These are phyloP conservation scores for Mellivora capensis DNA, from an alignment of 2,113 vertebrate genomes.

Conservation along the genomic window DNA sequence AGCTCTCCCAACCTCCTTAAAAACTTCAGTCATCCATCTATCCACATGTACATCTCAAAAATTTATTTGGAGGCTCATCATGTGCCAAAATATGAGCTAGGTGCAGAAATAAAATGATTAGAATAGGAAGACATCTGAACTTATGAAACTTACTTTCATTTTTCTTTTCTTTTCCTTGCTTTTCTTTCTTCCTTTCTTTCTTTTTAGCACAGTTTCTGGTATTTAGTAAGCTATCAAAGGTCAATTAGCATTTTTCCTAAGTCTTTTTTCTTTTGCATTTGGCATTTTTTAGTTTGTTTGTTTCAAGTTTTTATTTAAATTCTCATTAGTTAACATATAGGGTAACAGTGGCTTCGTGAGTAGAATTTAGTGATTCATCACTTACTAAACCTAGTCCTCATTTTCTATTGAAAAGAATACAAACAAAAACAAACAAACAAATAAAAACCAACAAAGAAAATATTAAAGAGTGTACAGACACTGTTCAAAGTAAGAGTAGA, in stretches of 20 bases:
- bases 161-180: background rate
- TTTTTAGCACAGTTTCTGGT: background rate
- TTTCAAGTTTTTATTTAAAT: background rate
- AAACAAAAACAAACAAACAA: background rate
- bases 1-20: background rate
- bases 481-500: background rate
- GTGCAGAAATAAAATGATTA: background rate
- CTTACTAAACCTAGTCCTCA: background rate
- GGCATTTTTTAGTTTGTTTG: background rate
- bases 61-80: background rate
- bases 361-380: background rate
- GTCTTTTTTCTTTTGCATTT: background rate
- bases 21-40: background rate
- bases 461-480: background rate
- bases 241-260: background rate
- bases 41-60: background rate
- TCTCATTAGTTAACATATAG: background rate
- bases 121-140: background rate
- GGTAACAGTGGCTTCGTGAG: background rate
- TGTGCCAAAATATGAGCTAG: background rate
- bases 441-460: background rate
- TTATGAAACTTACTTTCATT: background rate
- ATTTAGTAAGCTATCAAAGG: background rate
- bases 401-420: background rate
- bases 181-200: background rate